phyloP scores from a whole-genome alignment of 2,888 invertebrate genomes.

The Lithophane ornitopus region DNA sequence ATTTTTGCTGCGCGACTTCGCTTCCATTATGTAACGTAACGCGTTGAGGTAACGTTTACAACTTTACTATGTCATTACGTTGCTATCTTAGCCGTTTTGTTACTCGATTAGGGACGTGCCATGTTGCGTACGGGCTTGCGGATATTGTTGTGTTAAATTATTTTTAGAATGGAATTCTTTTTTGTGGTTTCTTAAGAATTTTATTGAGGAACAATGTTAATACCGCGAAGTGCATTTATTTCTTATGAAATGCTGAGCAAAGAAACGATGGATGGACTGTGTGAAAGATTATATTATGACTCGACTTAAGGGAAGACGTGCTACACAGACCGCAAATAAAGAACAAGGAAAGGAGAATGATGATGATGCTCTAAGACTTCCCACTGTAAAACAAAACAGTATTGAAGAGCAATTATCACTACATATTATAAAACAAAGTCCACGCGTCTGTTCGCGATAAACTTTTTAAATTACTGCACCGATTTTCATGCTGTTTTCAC shows the following conservation, averaged over 20 bases:
- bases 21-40: conserved; percentile 51
- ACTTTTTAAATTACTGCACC: no score
- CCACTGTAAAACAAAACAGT: neutral
- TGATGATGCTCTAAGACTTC: neutral
- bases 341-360: neutral
- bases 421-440: no score
- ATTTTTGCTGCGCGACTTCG: conserved; percentile 49
- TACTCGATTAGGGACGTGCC: conserved; percentile 49
- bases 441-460: no score
- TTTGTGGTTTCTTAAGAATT: conserved; percentile 21
- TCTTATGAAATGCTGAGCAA: neutral
- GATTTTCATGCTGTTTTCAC: no score
- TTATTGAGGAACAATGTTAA: conserved; percentile 12
- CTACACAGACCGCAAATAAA: neutral
- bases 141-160: conserved; percentile 32
- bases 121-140: conserved; percentile 43
- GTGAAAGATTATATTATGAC: neutral
- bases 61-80: conserved; percentile 52
- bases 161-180: conserved; percentile 34
- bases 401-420: neutral
- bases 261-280: neutral
- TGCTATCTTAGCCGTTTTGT: conserved; percentile 48
- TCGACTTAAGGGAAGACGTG: neutral
- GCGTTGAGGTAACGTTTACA: conserved; percentile 54
- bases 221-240: neutral